Evolutionary conservation across 1,140 invertebrate species (phyloP).

Genomic region (Calliopsis andreniformis): DNA sequence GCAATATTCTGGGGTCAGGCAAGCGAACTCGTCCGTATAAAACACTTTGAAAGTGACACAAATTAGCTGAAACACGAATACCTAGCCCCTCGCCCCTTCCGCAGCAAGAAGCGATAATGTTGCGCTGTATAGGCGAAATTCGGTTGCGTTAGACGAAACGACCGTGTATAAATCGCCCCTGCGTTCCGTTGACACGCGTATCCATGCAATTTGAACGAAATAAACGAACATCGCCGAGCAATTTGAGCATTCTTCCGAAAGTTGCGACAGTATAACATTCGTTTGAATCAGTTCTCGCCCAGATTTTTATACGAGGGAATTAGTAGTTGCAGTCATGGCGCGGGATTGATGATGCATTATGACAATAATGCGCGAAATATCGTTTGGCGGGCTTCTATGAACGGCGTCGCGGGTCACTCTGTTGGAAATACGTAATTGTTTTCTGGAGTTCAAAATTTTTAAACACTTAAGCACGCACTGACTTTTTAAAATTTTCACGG

Average conservation of each 20-base stretch:
- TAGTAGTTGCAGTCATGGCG: background rate
- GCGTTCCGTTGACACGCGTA: constrained; percentile 2
- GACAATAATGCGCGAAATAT: too few species aligned
- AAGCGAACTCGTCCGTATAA: constrained; percentile 40
- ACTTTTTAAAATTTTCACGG: too few species aligned
- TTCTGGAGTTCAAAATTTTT: too few species aligned
- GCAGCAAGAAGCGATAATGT: constrained; percentile 41
- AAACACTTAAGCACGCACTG: too few species aligned
- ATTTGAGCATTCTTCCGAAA: background rate
- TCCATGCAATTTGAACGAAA: background rate
- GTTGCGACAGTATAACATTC: background rate
- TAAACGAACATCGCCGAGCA: background rate
- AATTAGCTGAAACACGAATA: constrained; percentile 22
- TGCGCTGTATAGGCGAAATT: background rate
- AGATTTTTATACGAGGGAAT: constrained; percentile 1
- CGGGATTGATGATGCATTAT: background rate
- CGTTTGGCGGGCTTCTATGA: too few species aligned
- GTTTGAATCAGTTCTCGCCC: background rate
- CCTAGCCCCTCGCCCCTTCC: background rate
- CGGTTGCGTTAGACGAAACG: constrained; percentile 16
- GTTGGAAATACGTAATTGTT: too few species aligned
- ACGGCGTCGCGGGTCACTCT: too few species aligned
- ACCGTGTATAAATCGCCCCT: constrained; percentile 15
- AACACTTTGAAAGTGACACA: constrained; percentile 45
- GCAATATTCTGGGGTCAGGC: constrained; percentile 48